A percentile compares a stretch with the other conserved stretches of the same genome.
Conservation (phyloP, 2,113 vertebrate genomes). For the Hylia prasina region DNA sequence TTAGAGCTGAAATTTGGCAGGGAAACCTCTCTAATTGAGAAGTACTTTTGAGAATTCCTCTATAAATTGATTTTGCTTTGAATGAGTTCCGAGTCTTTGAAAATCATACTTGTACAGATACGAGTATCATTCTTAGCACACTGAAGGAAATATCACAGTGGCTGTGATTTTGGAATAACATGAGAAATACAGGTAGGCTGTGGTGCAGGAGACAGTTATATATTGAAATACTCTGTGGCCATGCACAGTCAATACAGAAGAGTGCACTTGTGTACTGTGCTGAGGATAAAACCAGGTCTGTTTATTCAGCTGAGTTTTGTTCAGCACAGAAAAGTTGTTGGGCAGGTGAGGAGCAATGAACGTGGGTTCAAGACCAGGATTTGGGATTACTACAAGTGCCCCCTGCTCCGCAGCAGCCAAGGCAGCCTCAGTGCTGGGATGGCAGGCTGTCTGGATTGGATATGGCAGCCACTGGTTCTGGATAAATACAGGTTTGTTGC, state of each 20-base stretch:
- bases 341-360: not conserved
- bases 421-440: not conserved
- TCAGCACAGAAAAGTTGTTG: fast-evolving
- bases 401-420: not conserved
- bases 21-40: constrained; percentile 36
- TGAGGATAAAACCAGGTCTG: not conserved
- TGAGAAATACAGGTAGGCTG: not conserved
- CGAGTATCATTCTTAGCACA: not conserved
- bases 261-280: not conserved
- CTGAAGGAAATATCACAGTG: not conserved
- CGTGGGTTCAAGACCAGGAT: not conserved
- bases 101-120: not conserved
- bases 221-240: not conserved
- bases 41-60: constrained; percentile 43
- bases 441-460: fast-evolving
- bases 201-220: not conserved
- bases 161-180: not conserved
- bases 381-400: not conserved
- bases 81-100: constrained; percentile 35
- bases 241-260: not conserved
- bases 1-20: constrained; percentile 40
- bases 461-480: not conserved
- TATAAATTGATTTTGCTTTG: constrained; percentile 51
- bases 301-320: not conserved
- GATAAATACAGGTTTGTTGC: not conserved